Percentiles rank a stretch among this genome's conserved stretches.
Conservation (phyloP, 2,113 vertebrate genomes). For the Crypturellus undulatus region DNA sequence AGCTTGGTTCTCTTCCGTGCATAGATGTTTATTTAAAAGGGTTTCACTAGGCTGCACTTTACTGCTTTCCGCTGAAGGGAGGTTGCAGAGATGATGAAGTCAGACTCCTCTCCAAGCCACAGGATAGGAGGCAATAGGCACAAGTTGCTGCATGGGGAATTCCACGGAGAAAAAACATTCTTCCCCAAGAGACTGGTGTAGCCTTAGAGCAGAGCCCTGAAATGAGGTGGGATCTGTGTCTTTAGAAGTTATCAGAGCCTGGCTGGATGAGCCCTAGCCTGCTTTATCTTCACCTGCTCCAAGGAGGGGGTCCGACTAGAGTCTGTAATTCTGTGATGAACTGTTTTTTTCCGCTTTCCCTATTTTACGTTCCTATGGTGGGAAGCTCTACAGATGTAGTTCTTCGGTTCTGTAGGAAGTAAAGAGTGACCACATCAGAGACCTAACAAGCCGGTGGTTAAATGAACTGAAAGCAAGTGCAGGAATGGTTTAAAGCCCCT, state of each 20-base stretch:
- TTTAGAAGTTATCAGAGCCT: not conserved
- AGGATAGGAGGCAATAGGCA: not conserved
- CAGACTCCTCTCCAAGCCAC: not conserved
- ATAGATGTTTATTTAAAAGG: not conserved
- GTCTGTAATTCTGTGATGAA: not conserved
- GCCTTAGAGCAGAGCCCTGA: not conserved
- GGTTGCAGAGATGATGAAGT: not conserved
- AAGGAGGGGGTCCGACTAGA: not conserved
- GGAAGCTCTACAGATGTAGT: not conserved
- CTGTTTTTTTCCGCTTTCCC: not conserved
- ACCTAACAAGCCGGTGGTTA: not conserved
- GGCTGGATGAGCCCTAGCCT: not conserved
- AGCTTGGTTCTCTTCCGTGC: not conserved
- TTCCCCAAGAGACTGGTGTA: not conserved
- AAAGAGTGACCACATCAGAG: slow-evolving; percentile 19
- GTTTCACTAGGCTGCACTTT: not conserved
- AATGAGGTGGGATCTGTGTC: not conserved
- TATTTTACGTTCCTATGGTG: not conserved
- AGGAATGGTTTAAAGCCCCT: not conserved
- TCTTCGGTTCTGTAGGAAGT: not conserved
- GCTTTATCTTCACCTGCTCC: not conserved
- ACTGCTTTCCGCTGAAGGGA: not conserved
- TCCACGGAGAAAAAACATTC: not conserved
- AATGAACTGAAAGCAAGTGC: not conserved
- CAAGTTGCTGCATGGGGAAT: not conserved